Base-by-base conservation (phyloP, 2,797 vertebrate species). In the Gambelia wislizenii region DNA sequence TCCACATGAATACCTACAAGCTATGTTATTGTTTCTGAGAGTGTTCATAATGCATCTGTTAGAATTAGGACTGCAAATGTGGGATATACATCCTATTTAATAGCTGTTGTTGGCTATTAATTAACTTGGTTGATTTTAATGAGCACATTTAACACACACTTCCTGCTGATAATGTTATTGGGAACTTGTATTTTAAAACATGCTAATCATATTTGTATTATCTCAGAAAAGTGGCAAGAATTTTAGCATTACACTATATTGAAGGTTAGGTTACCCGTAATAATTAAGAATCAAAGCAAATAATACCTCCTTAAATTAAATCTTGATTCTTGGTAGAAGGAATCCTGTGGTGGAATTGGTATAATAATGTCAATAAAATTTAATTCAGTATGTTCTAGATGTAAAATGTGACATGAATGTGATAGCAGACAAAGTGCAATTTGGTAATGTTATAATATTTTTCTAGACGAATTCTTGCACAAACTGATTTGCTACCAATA, bases 111-210 rank as follows among this genome's bases (percentile, higher is more conserved):
- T 90, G 75, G 2, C n/a, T 89, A 78, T 94, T 94, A 94, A 91
- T 94, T 93, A 91, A 79, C 10, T 1, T 91, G 39, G 69, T 93
- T 90, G 93, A 59, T 79, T 86, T 75, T 94, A 91, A 94, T 94
- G 44, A 94, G 89, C 42, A 89, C 12, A 79, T 92, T 92, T 92
- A 90, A 61, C 85, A 56, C 74, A 83, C 92, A 36, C 47, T 94
- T 94, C 89, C 81, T 93, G 86, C 86, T 86, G 75, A 85, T 88
- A 93, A 54, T 86, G 94, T 94, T 95, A 93, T 91, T 85, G 64
- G 86, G 36, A 36, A 89, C 52, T 90, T 67, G 70, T 89, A 95
- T 91, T 86, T 93, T 84, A 42, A 84, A 74, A 89, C 90, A 61
- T 89, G 77, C n/a, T 89, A 70, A 94, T n/a, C 20, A 8, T 91